Evolutionary conservation across 2,113 vertebrate genomes (phyloP).

Genomic region (Scolopax mira): DNA sequence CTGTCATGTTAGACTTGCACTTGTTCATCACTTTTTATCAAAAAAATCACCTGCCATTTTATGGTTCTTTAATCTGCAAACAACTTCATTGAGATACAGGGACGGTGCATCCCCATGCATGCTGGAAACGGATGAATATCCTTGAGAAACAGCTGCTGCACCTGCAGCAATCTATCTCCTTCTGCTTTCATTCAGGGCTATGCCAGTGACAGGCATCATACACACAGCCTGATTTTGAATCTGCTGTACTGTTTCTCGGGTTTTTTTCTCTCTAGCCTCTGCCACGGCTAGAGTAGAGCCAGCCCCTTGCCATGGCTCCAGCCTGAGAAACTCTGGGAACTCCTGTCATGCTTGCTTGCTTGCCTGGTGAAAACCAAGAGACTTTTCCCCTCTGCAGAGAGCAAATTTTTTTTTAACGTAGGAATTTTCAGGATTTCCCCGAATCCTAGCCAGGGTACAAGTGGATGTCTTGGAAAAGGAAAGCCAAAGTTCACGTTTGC

Average conservation of each 20-base stretch:
- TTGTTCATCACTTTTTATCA: not conserved
- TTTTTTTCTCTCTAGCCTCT: not conserved
- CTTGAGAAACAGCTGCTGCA: not conserved
- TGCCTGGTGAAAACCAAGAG: not conserved
- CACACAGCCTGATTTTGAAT: not conserved
- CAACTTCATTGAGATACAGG: not conserved
- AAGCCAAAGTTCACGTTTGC: not conserved
- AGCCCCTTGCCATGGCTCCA: rapidly evolving
- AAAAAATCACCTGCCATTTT: not conserved
- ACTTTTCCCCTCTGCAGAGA: not conserved
- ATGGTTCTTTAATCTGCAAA: not conserved
- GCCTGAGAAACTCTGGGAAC: not conserved
- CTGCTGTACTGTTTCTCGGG: not conserved
- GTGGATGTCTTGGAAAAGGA: not conserved
- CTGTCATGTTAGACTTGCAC: not conserved
- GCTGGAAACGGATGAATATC: rapidly evolving
- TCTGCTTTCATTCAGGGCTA: not conserved
- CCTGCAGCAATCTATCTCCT: not conserved
- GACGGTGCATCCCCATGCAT: not conserved
- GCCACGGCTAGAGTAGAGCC: not conserved
- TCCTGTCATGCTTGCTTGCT: not conserved
- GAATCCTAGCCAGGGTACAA: not conserved
- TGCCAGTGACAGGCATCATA: not conserved
- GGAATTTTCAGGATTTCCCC: not conserved
- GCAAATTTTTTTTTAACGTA: not conserved